These are phyloP conservation scores for Notodonta ziczac DNA, from an alignment of 2,888 invertebrate genomes.

Conservation along the genomic window DNA sequence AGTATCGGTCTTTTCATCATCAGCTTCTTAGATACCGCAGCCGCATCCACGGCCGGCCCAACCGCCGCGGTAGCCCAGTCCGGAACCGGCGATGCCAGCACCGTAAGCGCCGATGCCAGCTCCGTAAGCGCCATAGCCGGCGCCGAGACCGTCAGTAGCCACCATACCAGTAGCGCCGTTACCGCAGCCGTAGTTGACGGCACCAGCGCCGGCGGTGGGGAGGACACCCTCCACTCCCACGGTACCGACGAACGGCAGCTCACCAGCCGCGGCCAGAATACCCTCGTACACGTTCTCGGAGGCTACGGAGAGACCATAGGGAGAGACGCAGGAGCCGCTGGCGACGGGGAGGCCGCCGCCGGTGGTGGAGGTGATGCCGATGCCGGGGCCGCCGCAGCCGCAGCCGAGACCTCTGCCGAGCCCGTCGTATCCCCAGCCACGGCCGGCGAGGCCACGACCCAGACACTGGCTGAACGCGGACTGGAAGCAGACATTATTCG, in stretches of 20 bases:
- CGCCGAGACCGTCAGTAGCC: conserved; percentile 8
- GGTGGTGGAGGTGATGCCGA: conserved; percentile 10
- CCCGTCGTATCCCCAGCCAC: conserved; percentile 7
- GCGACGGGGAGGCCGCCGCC: conserved; percentile 29
- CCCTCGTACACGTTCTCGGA: conserved; percentile 17
- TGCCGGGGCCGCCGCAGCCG: conserved; percentile 10
- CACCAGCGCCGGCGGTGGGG: conserved; percentile 25
- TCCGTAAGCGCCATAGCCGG: background rate
- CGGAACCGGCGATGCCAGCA: background rate
- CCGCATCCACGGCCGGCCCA: conserved; percentile 7
- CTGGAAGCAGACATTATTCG: conserved; percentile 2
- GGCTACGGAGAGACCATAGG: background rate
- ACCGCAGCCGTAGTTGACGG: conserved; percentile 25
- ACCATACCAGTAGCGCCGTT: conserved; percentile 16
- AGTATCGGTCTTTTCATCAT: background rate
- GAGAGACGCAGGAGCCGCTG: conserved; percentile 12
- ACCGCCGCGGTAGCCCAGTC: background rate
- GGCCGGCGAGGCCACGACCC: conserved; percentile 6
- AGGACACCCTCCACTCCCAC: conserved; percentile 22
- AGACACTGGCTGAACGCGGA: conserved; percentile 17
- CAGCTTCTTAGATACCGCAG: background rate
- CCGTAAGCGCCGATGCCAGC: background rate
- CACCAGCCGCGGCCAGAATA: conserved; percentile 16
- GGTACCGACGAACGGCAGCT: conserved; percentile 30
- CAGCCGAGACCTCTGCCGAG: conserved; percentile 1